A percentile compares a stretch with the other conserved stretches of the same genome.
Conservation (phyloP, 2,797 vertebrate species). For the Falco novaeseelandiae region DNA sequence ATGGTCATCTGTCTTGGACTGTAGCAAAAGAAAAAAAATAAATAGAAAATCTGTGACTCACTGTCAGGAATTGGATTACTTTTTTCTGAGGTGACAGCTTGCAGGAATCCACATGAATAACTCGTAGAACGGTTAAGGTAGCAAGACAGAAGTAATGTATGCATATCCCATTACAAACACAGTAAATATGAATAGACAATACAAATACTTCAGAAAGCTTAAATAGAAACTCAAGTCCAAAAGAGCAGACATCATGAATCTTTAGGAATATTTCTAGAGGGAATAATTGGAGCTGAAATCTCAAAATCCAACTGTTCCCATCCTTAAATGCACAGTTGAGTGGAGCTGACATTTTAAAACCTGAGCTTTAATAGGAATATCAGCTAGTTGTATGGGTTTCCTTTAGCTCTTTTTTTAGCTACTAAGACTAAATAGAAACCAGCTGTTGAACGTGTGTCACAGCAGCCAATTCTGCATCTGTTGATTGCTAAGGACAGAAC, state of each 20-base stretch:
- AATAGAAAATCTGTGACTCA: not conserved
- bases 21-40: not conserved
- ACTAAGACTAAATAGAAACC: not conserved
- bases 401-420: not conserved
- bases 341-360: not conserved
- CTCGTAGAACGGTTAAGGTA: fast-evolving
- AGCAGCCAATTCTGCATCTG: not conserved
- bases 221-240: not conserved
- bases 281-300: not conserved
- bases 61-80: not conserved
- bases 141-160: not conserved
- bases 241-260: not conserved
- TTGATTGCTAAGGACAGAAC: not conserved
- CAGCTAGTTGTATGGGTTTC: not conserved
- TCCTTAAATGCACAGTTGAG: not conserved
- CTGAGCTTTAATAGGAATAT: not conserved
- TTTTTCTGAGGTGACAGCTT: not conserved
- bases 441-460: not conserved
- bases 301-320: not conserved
- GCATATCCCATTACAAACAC: not conserved
- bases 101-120: not conserved
- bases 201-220: not conserved
- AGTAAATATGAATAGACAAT: not conserved
- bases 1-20: not conserved
- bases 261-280: not conserved